Evolutionary conservation across 2,797 vertebrate genomes (phyloP).

Genomic region (Myoxocephalus aenaeus): DNA sequence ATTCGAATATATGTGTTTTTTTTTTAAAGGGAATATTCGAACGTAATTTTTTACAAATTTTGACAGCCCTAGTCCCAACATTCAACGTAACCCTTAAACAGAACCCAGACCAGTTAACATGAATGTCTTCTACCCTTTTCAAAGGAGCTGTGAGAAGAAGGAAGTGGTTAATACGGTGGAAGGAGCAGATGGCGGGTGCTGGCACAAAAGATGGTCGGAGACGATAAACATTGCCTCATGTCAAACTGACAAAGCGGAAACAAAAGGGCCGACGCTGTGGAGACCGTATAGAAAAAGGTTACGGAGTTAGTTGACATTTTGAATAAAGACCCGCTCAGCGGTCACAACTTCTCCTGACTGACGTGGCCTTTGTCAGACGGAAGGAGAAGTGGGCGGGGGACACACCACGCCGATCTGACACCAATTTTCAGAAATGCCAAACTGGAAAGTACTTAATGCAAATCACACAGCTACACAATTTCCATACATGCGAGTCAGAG

Average conservation of each 20-base stretch:
- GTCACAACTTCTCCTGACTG: constrained; percentile 37
- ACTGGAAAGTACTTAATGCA: constrained; percentile 48
- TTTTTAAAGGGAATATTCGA: too few species aligned
- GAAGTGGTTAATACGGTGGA: constrained; percentile 60
- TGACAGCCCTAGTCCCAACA: too few species aligned
- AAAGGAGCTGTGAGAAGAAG: constrained; percentile 47
- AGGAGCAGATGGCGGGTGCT: constrained; percentile 22
- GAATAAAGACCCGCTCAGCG: constrained; percentile 12
- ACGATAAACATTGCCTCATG: constrained; percentile 41
- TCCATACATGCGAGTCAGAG: constrained; percentile 63
- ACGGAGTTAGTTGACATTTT: constrained; percentile 51
- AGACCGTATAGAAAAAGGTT: constrained; percentile 21
- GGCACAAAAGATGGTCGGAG: constrained; percentile 23
- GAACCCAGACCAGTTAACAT: neutral
- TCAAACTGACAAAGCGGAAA: constrained; percentile 39
- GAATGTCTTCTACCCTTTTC: neutral
- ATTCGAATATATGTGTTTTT: too few species aligned
- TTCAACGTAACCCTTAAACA: neutral
- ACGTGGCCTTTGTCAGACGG: constrained; percentile 36
- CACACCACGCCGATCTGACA: constrained; percentile 36
- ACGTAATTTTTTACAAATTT: too few species aligned
- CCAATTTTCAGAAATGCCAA: constrained; percentile 62
- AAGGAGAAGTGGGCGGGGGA: constrained; percentile 40
- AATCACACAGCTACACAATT: constrained; percentile 49
- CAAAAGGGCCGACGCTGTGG: neutral